Evolutionary conservation across 2,113 vertebrate species (phyloP).

Genomic region (Megaleporinus macrocephalus): DNA sequence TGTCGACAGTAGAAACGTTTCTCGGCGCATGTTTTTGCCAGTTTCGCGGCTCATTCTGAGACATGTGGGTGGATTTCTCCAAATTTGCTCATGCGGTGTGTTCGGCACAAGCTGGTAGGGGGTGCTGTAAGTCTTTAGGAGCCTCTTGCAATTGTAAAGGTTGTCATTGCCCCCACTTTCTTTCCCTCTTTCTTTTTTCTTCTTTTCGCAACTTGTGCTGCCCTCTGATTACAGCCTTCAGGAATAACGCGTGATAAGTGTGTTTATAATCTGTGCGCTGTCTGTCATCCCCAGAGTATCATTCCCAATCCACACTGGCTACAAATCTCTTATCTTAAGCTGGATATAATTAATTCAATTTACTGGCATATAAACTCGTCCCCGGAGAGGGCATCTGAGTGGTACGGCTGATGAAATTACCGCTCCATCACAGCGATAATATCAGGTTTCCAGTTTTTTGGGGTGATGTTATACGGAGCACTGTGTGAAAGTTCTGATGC

Average conservation of each 20-base stretch:
- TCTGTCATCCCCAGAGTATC: slow-evolving; percentile 43
- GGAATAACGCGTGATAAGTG: slow-evolving; percentile 44
- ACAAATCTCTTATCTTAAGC: slow-evolving; percentile 42
- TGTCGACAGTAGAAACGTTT: not conserved
- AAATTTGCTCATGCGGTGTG: slow-evolving; percentile 11
- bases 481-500: not conserved
- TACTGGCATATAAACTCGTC: slow-evolving; percentile 38
- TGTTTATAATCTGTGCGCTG: slow-evolving; percentile 40
- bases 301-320: slow-evolving; percentile 21
- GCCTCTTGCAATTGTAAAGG: slow-evolving; percentile 62
- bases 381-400: slow-evolving; percentile 21
- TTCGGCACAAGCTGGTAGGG: slow-evolving; percentile 74
- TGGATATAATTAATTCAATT: slow-evolving; percentile 48
- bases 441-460: not conserved
- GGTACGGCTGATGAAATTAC: slow-evolving; percentile 17
- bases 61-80: slow-evolving; percentile 2
- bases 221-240: slow-evolving; percentile 52
- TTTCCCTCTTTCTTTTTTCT: slow-evolving; percentile 9
- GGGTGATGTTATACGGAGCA: not conserved
- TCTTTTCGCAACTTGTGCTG: slow-evolving; percentile 34
- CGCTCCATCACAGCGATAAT: slow-evolving; percentile 10
- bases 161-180: slow-evolving; percentile 55
- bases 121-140: slow-evolving; percentile 80
- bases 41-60: not conserved
- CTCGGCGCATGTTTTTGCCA: not conserved